Evolutionary conservation across 2,113 vertebrate species (phyloP).

Genomic region (Ochotona curzoniae): DNA sequence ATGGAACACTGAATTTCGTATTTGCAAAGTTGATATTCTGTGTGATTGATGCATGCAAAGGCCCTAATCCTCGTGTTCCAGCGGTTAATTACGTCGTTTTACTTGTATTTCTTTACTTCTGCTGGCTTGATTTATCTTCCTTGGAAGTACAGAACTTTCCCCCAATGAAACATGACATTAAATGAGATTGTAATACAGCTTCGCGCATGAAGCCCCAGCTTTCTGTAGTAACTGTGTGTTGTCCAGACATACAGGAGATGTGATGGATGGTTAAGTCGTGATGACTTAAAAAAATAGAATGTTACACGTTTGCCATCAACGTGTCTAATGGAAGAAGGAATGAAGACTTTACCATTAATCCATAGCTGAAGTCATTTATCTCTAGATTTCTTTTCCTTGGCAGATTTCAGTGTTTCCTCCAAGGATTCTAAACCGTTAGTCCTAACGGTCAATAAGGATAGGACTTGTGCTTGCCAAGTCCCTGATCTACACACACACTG

Average conservation of each 20-base stretch:
- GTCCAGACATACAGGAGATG: not conserved
- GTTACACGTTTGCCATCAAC: not conserved
- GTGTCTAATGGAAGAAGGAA: not conserved
- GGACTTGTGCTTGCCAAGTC: not conserved
- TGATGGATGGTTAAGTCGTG: not conserved
- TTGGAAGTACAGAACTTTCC: not conserved
- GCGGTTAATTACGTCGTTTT: not conserved
- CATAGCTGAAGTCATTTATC: not conserved
- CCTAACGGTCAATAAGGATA: not conserved
- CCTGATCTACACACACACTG: not conserved
- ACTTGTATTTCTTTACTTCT: not conserved
- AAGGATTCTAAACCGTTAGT: not conserved
- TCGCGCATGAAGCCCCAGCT: not conserved
- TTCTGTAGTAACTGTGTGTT: not conserved
- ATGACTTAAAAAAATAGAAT: not conserved
- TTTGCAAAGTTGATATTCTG: not conserved
- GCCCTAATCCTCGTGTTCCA: not conserved
- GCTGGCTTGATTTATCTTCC: not conserved
- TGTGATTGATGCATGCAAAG: not conserved
- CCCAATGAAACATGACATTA: slow-evolving; percentile 43
- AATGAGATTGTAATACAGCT: not conserved
- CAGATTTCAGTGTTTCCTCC: not conserved
- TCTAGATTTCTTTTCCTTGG: not conserved
- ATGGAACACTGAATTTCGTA: not conserved
- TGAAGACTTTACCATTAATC: not conserved